Conservation (phyloP, 2,797 vertebrate genomes). For the Gorsachius magnificus region DNA sequence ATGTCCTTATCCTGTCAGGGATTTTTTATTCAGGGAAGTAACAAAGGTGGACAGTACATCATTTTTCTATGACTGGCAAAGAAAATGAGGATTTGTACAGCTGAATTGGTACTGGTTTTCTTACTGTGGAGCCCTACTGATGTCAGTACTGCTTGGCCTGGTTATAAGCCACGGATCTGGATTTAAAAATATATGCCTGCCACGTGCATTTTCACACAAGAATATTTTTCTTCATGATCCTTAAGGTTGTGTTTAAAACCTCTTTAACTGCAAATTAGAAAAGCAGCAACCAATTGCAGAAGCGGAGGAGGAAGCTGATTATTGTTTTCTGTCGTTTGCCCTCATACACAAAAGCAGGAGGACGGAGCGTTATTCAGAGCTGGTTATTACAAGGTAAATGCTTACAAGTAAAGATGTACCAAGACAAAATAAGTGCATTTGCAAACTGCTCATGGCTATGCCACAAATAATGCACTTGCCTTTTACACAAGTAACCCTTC, state of each 20-base stretch:
- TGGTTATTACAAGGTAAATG: conserved; percentile 38
- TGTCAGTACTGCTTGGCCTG: neutral
- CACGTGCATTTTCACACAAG: neutral
- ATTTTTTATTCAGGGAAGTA: neutral
- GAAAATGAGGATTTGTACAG: neutral
- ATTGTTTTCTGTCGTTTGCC: conserved; percentile 14
- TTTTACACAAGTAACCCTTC: conserved; percentile 69
- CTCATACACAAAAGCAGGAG: neutral
- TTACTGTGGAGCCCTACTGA: neutral
- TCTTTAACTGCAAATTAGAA: neutral
- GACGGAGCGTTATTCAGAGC: conserved; percentile 2
- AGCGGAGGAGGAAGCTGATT: neutral
- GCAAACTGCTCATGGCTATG: conserved; percentile 42
- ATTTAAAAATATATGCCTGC: neutral
- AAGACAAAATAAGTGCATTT: conserved; percentile 58
- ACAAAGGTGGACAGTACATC: neutral
- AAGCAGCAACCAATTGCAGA: neutral
- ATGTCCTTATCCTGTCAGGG: neutral
- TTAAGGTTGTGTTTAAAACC: neutral
- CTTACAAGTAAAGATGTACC: conserved; percentile 51
- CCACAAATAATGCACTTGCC: conserved; percentile 45
- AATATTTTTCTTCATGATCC: neutral
- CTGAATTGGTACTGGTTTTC: neutral
- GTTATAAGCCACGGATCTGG: neutral
- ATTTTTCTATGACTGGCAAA: neutral